A percentile compares a stretch with the other conserved stretches of the same genome.
These are phyloP conservation scores for Heliconius ismenius DNA, from an alignment of 2,888 invertebrate species.

Conservation along the genomic window DNA sequence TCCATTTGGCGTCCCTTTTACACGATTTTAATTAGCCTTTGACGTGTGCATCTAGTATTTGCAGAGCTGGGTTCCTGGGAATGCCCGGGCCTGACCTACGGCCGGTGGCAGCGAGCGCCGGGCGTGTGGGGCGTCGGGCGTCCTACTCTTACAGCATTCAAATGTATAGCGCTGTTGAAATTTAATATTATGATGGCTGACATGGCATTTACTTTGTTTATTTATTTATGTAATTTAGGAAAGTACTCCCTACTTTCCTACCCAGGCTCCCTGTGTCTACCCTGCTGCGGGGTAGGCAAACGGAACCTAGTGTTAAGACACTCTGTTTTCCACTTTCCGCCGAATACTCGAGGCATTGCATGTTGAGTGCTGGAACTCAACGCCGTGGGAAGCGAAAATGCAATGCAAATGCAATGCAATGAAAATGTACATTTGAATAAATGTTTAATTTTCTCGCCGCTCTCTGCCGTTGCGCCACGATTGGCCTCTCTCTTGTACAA, in stretches of 20 bases:
- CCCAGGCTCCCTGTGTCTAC: too few species aligned
- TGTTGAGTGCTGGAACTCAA: too few species aligned
- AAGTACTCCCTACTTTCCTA: too few species aligned
- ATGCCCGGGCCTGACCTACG: conserved; percentile 24
- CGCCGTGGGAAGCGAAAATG: too few species aligned
- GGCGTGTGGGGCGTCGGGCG: neutral
- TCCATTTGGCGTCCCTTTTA: conserved; percentile 33
- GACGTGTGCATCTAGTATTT: conserved; percentile 26
- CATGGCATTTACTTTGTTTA: neutral
- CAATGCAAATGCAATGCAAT: too few species aligned
- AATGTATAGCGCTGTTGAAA: conserved; percentile 3
- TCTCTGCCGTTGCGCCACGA: too few species aligned
- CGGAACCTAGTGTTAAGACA: too few species aligned
- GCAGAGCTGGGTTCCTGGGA: conserved; percentile 23
- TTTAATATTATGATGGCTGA: conserved; percentile 7
- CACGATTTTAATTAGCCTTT: conserved; percentile 36
- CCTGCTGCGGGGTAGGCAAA: too few species aligned
- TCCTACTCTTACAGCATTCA: conserved; percentile 7
- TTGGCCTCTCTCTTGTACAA: neutral
- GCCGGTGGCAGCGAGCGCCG: neutral
- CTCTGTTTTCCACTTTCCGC: too few species aligned
- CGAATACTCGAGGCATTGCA: too few species aligned
- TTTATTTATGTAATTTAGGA: neutral
- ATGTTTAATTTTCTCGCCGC: too few species aligned
- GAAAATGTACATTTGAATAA: too few species aligned